phyloP scores from a whole-genome alignment of 2,888 invertebrate genomes.

The Gerris lacustris region DNA sequence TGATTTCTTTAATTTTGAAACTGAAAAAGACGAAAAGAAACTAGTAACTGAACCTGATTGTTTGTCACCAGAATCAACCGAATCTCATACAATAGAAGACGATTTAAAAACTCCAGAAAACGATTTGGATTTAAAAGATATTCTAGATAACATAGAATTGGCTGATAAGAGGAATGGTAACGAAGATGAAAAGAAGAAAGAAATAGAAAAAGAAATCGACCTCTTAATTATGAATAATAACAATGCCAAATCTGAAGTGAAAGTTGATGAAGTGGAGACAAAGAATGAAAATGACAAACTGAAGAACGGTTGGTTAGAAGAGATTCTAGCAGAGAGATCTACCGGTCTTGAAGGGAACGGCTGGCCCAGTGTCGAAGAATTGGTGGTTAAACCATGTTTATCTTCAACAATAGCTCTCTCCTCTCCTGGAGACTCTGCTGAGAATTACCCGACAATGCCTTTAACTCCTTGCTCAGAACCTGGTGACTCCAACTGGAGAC shows the following conservation, averaged over 20 bases:
- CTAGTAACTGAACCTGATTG: not conserved
- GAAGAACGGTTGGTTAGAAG: not conserved
- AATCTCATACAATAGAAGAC: not conserved
- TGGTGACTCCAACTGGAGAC: constrained; percentile 28
- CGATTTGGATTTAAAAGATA: not conserved
- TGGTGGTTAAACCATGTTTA: constrained; percentile 10
- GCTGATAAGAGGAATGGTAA: not conserved
- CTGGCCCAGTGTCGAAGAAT: constrained; percentile 21
- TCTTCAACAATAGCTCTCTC: constrained; percentile 27
- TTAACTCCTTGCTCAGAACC: constrained; percentile 29
- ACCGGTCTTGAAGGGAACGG: not conserved
- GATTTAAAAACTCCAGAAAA: not conserved
- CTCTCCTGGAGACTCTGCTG: constrained; percentile 23
- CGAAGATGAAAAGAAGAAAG: not conserved
- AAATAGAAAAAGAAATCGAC: constrained; percentile 4
- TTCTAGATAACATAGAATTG: not conserved
- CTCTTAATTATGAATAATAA: constrained; percentile 4
- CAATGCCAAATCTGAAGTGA: constrained; percentile 8
- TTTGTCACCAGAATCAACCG: not conserved
- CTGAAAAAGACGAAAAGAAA: not conserved
- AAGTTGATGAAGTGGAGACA: constrained; percentile 15
- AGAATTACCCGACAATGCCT: constrained; percentile 1
- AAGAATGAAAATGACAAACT: not conserved
- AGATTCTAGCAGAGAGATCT: not conserved
- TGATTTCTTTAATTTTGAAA: not conserved